Conservation (phyloP, 1,140 invertebrate species). For the Cydia strobilella region DNA sequence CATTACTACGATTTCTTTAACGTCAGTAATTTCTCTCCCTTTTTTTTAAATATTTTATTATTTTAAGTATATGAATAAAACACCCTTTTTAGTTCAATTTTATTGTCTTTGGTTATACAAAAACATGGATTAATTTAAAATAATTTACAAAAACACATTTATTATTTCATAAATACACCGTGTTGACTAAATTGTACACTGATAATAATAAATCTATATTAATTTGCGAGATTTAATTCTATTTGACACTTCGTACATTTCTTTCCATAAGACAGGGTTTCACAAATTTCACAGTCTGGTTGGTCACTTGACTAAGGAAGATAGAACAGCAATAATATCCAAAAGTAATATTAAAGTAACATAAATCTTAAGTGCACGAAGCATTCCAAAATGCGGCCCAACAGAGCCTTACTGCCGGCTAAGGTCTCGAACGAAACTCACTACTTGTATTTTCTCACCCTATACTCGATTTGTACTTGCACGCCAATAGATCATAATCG, state of each 20-base stretch:
- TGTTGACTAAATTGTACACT: constrained; percentile 74
- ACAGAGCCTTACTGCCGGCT: constrained; percentile 7
- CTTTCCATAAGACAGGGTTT: constrained; percentile 25
- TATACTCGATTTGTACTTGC: background rate
- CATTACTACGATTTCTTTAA: too few species aligned
- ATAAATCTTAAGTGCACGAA: background rate
- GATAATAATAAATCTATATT: constrained; percentile 63
- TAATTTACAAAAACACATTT: constrained; percentile 77
- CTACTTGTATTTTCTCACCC: background rate
- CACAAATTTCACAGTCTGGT: background rate
- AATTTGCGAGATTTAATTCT: constrained; percentile 41
- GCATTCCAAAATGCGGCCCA: background rate
- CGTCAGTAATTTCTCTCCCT: too few species aligned
- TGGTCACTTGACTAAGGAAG: constrained; percentile 22
- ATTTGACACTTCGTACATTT: constrained; percentile 45
- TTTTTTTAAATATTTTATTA: too few species aligned
- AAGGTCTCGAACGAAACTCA: background rate
- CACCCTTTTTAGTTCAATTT: constrained; percentile 75
- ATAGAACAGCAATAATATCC: background rate
- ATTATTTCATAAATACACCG: constrained; percentile 72
- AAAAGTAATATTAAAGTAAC: background rate
- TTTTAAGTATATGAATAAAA: constrained; percentile 43
- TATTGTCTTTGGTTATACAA: constrained; percentile 80
- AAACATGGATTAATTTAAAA: constrained; percentile 79
- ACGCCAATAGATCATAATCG: background rate